Evolutionary conservation across 2,113 vertebrate species (phyloP).

Genomic region (Pterocles orientalis): DNA sequence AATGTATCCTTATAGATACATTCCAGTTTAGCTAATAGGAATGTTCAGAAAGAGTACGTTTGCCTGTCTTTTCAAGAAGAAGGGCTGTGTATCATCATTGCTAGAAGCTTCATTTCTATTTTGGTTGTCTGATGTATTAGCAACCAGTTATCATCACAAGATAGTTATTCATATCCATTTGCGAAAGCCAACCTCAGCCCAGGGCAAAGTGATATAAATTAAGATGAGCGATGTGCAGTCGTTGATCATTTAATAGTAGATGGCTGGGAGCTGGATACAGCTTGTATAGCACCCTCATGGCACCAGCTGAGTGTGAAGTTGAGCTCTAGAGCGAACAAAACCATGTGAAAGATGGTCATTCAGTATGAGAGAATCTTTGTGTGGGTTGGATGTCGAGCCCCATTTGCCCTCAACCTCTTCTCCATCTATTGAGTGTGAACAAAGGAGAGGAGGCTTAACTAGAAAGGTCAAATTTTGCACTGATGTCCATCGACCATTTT

Average conservation of each 20-base stretch:
- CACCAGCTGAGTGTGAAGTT: background rate
- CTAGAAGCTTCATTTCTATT: background rate
- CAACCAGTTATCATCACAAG: background rate
- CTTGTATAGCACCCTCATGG: background rate
- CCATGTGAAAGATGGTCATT: background rate
- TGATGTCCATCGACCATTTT: background rate
- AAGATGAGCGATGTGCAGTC: background rate
- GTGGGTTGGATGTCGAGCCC: background rate
- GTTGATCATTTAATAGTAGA: background rate
- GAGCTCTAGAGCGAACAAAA: background rate
- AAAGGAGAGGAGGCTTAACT: background rate
- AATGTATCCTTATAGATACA: background rate
- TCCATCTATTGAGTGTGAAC: background rate
- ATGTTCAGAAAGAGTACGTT: background rate
- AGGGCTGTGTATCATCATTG: background rate
- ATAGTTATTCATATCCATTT: slow-evolving; percentile 1
- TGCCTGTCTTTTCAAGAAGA: background rate
- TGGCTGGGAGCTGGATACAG: background rate
- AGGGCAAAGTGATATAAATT: background rate
- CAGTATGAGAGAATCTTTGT: background rate
- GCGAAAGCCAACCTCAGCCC: background rate
- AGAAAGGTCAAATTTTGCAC: background rate
- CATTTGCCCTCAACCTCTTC: background rate
- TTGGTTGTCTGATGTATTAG: slow-evolving; percentile 3
- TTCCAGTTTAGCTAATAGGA: background rate